Conservation (phyloP, 2,113 vertebrate genomes). For the Morone chrysops region DNA sequence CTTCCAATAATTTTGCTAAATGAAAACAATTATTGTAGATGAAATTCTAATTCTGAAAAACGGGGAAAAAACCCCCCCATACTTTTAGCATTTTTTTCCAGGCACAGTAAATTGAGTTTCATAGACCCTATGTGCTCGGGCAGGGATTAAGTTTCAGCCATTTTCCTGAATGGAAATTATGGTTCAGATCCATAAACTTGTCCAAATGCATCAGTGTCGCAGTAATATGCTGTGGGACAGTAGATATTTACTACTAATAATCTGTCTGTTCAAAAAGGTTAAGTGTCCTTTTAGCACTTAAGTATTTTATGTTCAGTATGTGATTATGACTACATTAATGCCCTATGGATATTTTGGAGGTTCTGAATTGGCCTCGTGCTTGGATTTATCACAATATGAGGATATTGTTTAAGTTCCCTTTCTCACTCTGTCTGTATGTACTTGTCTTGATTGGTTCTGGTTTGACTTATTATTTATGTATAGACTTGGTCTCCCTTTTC, state of each 20-base stretch:
- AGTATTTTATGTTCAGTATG: background rate
- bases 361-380: background rate
- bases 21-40: background rate
- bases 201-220: slow-evolving; percentile 2
- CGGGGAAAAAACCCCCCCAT: background rate
- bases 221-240: background rate
- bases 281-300: slow-evolving; percentile 19
- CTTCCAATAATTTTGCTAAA: slow-evolving; percentile 6
- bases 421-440: background rate
- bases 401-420: background rate
- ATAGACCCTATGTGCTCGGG: background rate
- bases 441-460: background rate
- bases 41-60: slow-evolving; percentile 27
- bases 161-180: background rate
- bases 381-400: background rate
- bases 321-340: slow-evolving; percentile 12
- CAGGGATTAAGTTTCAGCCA: background rate
- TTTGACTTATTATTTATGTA: background rate
- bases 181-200: background rate
- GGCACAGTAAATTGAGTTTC: background rate
- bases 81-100: background rate
- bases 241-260: slow-evolving; percentile 4
- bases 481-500: background rate
- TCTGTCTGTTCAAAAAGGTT: slow-evolving; percentile 23
- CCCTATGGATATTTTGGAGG: background rate